These are phyloP conservation scores for Pocillopora verrucosa DNA, from an alignment of 64 coral and sea anemone genomes.

Conservation along the genomic window DNA sequence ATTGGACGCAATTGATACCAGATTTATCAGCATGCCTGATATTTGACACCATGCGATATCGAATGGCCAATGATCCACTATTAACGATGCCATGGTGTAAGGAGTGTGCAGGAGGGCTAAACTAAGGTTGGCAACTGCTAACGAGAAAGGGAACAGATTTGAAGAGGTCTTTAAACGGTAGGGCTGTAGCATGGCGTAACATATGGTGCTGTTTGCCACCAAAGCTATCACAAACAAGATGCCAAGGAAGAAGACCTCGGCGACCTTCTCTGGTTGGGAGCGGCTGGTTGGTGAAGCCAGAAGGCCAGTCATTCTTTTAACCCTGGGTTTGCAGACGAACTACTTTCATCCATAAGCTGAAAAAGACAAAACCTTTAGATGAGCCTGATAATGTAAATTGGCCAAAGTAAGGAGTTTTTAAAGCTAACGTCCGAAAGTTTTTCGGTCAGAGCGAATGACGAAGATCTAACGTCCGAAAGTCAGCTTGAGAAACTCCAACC, in stretches of 20 bases:
- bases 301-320: constrained; percentile 1
- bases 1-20: constrained; percentile 69
- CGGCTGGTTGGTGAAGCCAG: neutral
- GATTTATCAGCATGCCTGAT: constrained; percentile 65
- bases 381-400: neutral
- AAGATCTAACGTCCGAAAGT: no score
- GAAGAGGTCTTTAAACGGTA: constrained; percentile 59
- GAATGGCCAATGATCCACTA: constrained; percentile 82
- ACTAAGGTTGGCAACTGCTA: constrained; percentile 52
- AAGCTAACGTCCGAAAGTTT: no score
- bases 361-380: neutral
- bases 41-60: constrained; percentile 52
- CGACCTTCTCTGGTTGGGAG: constrained; percentile 45
- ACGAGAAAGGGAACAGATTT: constrained; percentile 59
- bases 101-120: constrained; percentile 62
- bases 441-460: no score
- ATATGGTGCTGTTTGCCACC: constrained; percentile 67
- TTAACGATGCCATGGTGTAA: constrained; percentile 60
- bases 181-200: constrained; percentile 42
- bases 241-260: constrained; percentile 40
- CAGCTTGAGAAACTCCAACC: no score
- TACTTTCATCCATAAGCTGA: neutral
- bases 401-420: neutral
- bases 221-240: constrained; percentile 73
- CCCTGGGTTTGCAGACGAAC: neutral